Evolutionary conservation across 2,888 invertebrate genomes (phyloP), one percentile per base, ranked within the genome.

Genomic region (Nyleta sp.): DNA sequence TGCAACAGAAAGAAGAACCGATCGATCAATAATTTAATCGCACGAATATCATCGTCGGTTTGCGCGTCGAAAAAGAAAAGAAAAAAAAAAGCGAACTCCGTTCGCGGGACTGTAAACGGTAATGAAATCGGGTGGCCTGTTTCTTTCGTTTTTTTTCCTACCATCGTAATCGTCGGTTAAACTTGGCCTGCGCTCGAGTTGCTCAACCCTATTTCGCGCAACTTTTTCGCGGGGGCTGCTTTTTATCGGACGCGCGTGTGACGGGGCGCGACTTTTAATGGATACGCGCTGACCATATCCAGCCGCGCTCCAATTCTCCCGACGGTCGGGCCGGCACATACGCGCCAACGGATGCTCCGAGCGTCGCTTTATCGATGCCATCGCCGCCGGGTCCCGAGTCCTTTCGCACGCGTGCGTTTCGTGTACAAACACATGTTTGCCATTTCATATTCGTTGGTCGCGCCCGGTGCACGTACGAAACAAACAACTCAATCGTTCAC

Each of bases 1-100:
- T 89, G 87, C 0, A 88, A 88, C 81, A 83, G 15, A 84, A 77
- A 73, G 68, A 38, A n/a, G n/a, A n/a, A n/a, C n/a, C n/a, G n/a
- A n/a, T n/a, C n/a, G 17, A 44, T 10, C 15, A 44, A 31, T 7
- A 31, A 44, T 33, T 33, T 40, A 33, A 33, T 40, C 6, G 2
- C n/a, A 35, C n/a, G 7, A 28, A 28, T 28, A 28, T n/a, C n/a
- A n/a, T n/a, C n/a, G n/a, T n/a, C n/a, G n/a, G n/a, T n/a, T n/a
- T n/a, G n/a, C n/a, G n/a, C n/a, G n/a, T n/a, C n/a, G n/a, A n/a
- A n/a, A 33, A 24, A 5, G 3, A 24, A 24, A 24, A 3, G 7
- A 24, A 7, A 24, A 24, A 24, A 24, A 3, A 24, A 7, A 24
- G 7, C 24, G 24, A 24, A 24, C n/a, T n/a, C n/a, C n/a, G n/a